These are phyloP conservation scores for Andricus quercusramuli DNA, from an alignment of 2,888 invertebrate genomes.

Conservation along the genomic window DNA sequence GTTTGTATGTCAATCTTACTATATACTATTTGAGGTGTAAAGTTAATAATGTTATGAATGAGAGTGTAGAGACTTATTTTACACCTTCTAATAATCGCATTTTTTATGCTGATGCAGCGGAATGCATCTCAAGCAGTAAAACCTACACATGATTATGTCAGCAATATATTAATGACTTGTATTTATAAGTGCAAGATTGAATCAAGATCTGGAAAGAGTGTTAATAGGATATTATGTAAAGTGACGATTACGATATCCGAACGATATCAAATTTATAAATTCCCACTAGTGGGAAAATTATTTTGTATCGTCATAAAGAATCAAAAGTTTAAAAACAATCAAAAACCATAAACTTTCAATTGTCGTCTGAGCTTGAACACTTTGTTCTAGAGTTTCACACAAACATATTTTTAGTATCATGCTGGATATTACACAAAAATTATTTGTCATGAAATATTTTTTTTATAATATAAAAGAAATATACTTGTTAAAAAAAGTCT, in stretches of 20 bases:
- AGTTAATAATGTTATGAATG: background rate
- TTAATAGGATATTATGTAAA: background rate
- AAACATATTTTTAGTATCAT: too few relatives aligned
- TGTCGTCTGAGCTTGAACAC: too few relatives aligned
- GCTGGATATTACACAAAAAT: too few relatives aligned
- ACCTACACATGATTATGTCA: conserved; percentile 18
- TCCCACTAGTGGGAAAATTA: background rate
- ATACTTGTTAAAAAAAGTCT: too few relatives aligned
- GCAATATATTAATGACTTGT: background rate
- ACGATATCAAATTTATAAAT: background rate
- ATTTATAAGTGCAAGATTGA: background rate
- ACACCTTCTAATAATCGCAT: background rate
- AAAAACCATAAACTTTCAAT: too few relatives aligned
- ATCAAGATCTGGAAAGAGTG: background rate
- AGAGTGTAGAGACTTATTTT: background rate
- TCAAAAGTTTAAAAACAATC: too few relatives aligned
- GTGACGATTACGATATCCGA: background rate
- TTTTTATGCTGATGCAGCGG: background rate
- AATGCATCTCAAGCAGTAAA: background rate
- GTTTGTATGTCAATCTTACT: too few relatives aligned
- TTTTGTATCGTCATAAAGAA: background rate
- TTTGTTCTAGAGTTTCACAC: too few relatives aligned
- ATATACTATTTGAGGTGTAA: too few relatives aligned
- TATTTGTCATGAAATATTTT: too few relatives aligned
- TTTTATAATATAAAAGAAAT: too few relatives aligned